phyloP scores from a whole-genome alignment of 2,113 vertebrate genomes.

The Ahaetulla prasina region DNA sequence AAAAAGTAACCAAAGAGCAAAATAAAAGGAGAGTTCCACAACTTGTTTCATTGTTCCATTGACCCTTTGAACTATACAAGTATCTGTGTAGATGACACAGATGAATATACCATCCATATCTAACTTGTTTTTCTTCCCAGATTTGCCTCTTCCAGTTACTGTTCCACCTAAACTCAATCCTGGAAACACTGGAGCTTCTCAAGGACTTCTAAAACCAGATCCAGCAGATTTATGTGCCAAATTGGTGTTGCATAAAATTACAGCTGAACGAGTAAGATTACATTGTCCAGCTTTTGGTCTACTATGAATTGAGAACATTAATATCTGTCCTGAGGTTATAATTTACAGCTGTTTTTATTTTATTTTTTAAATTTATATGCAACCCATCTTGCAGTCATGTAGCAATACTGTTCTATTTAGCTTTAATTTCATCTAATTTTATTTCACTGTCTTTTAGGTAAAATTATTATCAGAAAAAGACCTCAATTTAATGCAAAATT shows the following conservation, averaged over 20 bases:
- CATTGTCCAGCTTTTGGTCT: neutral
- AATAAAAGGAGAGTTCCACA: neutral
- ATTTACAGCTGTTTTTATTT: neutral
- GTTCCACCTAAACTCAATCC: neutral
- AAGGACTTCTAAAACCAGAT: neutral
- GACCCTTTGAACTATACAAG: neutral
- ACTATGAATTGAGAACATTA: neutral
- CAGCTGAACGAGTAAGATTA: conserved; percentile 71
- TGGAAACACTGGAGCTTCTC: neutral
- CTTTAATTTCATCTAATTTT: neutral
- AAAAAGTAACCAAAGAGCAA: neutral
- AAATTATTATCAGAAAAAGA: neutral
- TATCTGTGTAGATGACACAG: neutral
- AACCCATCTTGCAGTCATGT: neutral
- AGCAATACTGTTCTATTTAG: neutral
- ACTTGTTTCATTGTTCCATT: neutral
- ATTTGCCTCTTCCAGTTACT: conserved; percentile 29
- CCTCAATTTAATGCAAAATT: neutral
- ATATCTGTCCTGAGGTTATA: neutral
- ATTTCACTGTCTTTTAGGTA: neutral
- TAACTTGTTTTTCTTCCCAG: conserved; percentile 22
- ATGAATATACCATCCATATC: too few relatives aligned
- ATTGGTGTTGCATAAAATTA: conserved; percentile 74
- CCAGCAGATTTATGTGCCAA: conserved; percentile 60
- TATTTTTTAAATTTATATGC: neutral